Conservation (phyloP, 2,797 vertebrate genomes). For the Neosalanx taihuensis region DNA sequence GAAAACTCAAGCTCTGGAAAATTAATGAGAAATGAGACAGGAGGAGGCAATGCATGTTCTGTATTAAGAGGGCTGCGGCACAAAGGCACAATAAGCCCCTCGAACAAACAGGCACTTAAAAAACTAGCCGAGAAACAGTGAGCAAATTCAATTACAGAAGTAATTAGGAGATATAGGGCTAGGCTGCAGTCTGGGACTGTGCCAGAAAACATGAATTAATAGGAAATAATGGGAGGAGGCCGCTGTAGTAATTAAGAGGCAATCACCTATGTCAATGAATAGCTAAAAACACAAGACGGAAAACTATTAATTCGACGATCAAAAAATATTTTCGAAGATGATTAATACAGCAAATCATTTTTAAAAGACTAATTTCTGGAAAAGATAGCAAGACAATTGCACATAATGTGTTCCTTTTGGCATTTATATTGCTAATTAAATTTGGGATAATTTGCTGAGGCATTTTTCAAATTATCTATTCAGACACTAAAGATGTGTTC, state of each 20-base stretch:
- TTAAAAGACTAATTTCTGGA: constrained; percentile 99
- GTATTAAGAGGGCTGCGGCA: constrained; percentile 88
- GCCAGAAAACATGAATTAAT: constrained; percentile 99
- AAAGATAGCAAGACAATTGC: constrained; percentile 99
- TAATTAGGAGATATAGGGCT: constrained; percentile 99
- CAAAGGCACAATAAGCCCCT: constrained; percentile 97
- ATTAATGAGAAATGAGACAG: constrained; percentile 89
- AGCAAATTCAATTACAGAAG: constrained; percentile 99
- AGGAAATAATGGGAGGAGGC: constrained; percentile 92
- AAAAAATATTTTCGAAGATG: constrained; percentile 98
- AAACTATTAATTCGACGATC: constrained; percentile 99
- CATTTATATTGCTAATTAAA: constrained; percentile 99
- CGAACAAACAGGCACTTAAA: constrained; percentile 99
- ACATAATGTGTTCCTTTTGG: constrained; percentile 88
- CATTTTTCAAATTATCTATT: constrained; percentile 77
- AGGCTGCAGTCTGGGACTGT: constrained; percentile 92
- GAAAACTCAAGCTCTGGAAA: constrained; percentile 80
- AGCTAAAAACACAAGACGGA: constrained; percentile 77
- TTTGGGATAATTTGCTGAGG: constrained; percentile 89
- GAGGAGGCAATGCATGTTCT: constrained; percentile 87
- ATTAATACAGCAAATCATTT: constrained; percentile 99
- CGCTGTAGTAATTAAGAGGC: constrained; percentile 99
- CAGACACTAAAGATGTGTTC: constrained; percentile 74
- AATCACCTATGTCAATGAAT: constrained; percentile 99
- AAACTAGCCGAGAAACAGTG: constrained; percentile 98